phyloP scores from a whole-genome alignment of 2,113 vertebrate species.

The Leptobrachium ailaonicum region DNA sequence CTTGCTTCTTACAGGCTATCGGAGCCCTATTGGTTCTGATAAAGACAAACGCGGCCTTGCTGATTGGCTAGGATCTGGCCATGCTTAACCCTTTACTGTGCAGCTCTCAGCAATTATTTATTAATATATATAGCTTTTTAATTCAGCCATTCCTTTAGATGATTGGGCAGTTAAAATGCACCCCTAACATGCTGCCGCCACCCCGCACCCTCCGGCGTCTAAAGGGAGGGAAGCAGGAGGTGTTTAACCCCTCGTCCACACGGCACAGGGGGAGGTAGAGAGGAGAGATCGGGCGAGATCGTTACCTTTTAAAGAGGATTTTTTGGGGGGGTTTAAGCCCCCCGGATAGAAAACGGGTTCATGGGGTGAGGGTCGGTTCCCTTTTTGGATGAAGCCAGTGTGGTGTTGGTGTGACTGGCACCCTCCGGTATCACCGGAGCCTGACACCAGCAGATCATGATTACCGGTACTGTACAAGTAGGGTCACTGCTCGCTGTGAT shows the following conservation, averaged over 20 bases:
- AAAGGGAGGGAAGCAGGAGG: slow-evolving; percentile 13
- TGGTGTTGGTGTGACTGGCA: too few species aligned
- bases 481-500: too few species aligned
- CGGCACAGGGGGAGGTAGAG: neutral
- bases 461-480: too few species aligned
- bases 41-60: slow-evolving; percentile 10
- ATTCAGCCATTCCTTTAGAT: slow-evolving; percentile 33
- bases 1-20: neutral
- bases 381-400: too few species aligned
- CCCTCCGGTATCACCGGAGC: too few species aligned
- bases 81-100: slow-evolving; percentile 38
- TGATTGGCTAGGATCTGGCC: slow-evolving; percentile 31
- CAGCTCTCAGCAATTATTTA: slow-evolving; percentile 11
- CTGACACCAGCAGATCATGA: too few species aligned
- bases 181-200: slow-evolving; percentile 44
- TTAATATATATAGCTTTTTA: neutral
- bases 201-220: slow-evolving; percentile 15
- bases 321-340: neutral
- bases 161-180: slow-evolving; percentile 29
- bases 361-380: too few species aligned
- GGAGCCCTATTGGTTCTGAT: slow-evolving; percentile 5
- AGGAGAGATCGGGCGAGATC: neutral
- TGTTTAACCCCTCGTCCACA: slow-evolving; percentile 11
- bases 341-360: neutral
- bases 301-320: neutral